Percentiles rank a stretch among this genome's conserved stretches.
Conservation (phyloP, 2,888 invertebrate genomes). For the Bibio marci region DNA sequence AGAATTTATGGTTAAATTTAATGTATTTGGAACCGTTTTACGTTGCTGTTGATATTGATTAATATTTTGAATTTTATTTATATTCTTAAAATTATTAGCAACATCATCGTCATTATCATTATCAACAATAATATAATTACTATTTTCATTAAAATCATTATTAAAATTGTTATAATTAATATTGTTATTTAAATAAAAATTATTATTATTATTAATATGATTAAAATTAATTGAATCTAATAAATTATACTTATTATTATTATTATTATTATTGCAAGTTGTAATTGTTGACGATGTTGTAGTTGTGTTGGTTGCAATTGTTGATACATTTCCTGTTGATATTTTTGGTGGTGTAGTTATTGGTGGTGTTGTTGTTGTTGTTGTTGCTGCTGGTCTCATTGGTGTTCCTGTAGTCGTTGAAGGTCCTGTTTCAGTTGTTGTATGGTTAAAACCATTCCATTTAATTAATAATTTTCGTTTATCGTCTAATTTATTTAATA, state of each 20-base stretch:
- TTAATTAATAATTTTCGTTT: too few species aligned
- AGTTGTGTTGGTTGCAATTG: constrained; percentile 12
- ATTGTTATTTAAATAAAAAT: neutral
- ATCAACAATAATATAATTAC: neutral
- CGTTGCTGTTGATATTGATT: neutral
- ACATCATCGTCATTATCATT: neutral
- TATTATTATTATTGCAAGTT: constrained; percentile 1
- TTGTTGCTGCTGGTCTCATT: constrained; percentile 1
- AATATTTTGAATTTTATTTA: neutral
- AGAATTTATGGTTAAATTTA: constrained; percentile 3
- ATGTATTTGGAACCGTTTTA: constrained; percentile 6
- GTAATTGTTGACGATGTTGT: constrained; percentile 5
- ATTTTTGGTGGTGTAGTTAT: constrained; percentile 9
- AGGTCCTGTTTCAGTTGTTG: constrained; percentile 18
- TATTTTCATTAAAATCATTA: neutral
- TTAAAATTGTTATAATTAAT: neutral
- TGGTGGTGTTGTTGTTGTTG: constrained; percentile 1
- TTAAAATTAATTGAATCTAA: neutral
- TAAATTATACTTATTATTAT: constrained; percentile 4
- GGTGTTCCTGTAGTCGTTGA: constrained; percentile 4
- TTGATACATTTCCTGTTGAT: neutral
- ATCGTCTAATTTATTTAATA: too few species aligned
- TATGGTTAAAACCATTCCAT: too few species aligned
- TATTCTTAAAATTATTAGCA: neutral
- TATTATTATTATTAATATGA: neutral